Evolutionary conservation across 2,113 vertebrate species (phyloP), one percentile per base, ranked within the genome.

Genomic region (Grammomys dolichurus): DNA sequence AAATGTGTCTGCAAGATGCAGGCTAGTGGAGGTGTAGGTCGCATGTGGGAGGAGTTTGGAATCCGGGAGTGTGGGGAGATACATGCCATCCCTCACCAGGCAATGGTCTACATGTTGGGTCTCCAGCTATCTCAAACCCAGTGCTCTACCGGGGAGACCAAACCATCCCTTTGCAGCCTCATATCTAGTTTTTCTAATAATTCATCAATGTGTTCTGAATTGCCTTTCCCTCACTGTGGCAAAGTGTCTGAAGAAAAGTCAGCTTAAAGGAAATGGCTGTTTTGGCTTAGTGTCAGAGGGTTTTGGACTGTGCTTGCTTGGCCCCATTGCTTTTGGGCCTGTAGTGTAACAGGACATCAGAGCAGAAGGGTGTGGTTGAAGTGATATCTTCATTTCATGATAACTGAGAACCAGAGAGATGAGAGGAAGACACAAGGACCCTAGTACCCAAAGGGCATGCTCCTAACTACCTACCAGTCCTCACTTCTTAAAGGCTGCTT

Each of bases 331-430:
- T 70, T n/a, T 40, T 7, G 73, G 63, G 40, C 6, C 20, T 48
- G 3, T 0, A 26, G 9, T 1, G 1, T 43, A 22, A 20, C 46
- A 56, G 46, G 31, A 9, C 10, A 14, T 31, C 22, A 31, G 6
- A 60, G 58, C 36, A 33, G 43, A 84, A 78, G n/a, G 19, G 1
- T 6, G 28, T 26, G 28, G 31, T 36, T 65, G 73, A 80, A 31
- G 70, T 36, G 54, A 7, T 12, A 73, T 78, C 16, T 51, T 54
- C 7, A 36, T 5, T 7, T 51, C 28, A 3, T 33, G 26, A 36
- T 33, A 14, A n/a, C 60, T 48, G 48, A 48, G 36, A 43, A 43
- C 19, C 33, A 36, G 36, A 78, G 26, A 51, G 6, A 10, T 43
- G 58, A 54, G 17, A 69, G n/a, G n/a, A 69, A 31, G 58, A 33